A percentile compares a stretch with the other conserved stretches of the same genome.
These are phyloP conservation scores for Panurus biarmicus DNA, from an alignment of 2,113 vertebrate species.

Conservation along the genomic window DNA sequence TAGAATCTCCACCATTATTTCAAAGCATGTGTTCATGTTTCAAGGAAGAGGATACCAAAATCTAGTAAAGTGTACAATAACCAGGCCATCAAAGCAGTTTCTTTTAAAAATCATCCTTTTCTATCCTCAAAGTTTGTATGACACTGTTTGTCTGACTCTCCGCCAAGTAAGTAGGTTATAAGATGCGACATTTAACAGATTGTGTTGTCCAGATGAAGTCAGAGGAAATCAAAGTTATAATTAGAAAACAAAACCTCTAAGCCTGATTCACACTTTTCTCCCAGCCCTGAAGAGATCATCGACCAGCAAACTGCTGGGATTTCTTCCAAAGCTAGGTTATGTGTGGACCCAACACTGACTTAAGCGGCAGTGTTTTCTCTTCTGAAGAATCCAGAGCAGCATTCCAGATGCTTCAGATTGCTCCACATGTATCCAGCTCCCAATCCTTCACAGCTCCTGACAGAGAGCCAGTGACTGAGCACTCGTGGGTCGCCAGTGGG, in stretches of 20 bases:
- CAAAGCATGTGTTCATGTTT: neutral
- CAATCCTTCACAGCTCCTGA: fast-evolving
- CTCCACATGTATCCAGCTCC: neutral
- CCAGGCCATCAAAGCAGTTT: neutral
- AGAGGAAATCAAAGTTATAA: neutral
- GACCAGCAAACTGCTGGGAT: neutral
- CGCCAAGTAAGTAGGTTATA: neutral
- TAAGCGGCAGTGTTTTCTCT: neutral
- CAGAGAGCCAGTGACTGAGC: neutral
- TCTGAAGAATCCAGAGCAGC: neutral
- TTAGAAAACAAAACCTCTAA: neutral
- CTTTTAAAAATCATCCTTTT: neutral
- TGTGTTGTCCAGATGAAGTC: neutral
- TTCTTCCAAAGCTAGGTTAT: neutral
- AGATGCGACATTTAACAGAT: neutral
- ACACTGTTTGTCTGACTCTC: neutral
- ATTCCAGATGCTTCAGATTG: neutral
- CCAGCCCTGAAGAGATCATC: neutral
- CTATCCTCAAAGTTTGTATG: neutral
- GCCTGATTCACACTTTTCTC: neutral
- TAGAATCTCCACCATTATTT: neutral
- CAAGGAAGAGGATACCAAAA: neutral
- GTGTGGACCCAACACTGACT: neutral
- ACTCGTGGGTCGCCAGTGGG: fast-evolving
- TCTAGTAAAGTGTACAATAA: neutral